These are phyloP conservation scores for Entomobrya proxima DNA, from an alignment of 2,888 invertebrate species.

Conservation along the genomic window DNA sequence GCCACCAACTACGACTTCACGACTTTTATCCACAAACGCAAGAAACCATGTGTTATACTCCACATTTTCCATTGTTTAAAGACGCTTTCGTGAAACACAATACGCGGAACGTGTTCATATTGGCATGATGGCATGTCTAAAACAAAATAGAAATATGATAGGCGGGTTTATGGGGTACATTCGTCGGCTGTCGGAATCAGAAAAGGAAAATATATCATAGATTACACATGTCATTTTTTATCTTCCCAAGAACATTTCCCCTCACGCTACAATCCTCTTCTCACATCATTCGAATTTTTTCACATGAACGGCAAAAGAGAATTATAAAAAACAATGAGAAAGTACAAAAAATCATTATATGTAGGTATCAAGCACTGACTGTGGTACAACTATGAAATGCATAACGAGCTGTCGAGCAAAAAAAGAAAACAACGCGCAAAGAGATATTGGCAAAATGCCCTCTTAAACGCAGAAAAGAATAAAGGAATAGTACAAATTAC, in stretches of 20 bases:
- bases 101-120: too few relatives aligned
- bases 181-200: slow-evolving; percentile 30
- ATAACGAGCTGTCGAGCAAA: slow-evolving; percentile 41
- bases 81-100: too few relatives aligned
- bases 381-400: neutral
- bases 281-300: neutral
- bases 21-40: too few relatives aligned
- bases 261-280: neutral
- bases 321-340: neutral
- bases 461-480: neutral
- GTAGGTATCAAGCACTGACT: neutral
- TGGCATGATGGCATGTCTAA: neutral
- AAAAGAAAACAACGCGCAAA: slow-evolving; percentile 29
- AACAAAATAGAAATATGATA: neutral
- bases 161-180: neutral
- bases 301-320: neutral
- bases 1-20: too few relatives aligned
- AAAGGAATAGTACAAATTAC: neutral
- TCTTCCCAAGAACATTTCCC: neutral
- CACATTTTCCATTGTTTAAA: too few relatives aligned
- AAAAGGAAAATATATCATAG: slow-evolving; percentile 6
- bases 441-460: slow-evolving; percentile 38
- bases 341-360: too few relatives aligned
- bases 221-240: neutral
- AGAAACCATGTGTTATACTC: too few relatives aligned